These are phyloP conservation scores for Mastigias papua DNA, from an alignment of 30 jellyfish, hydroid and myxozoan genomes.

Conservation along the genomic window DNA sequence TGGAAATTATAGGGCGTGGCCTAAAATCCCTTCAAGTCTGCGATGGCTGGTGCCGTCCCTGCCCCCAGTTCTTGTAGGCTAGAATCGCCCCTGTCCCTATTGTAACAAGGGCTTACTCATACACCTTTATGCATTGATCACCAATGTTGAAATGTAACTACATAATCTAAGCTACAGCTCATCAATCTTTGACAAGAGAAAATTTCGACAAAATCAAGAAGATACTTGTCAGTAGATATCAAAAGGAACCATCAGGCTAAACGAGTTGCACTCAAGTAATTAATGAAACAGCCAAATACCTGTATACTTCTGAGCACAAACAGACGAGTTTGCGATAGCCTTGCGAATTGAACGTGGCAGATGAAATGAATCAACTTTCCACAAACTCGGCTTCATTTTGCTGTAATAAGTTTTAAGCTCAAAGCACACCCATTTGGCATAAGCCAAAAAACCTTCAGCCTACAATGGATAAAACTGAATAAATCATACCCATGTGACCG, in stretches of 20 bases:
- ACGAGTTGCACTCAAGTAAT: not conserved
- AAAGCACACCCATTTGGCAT: conserved; percentile 89
- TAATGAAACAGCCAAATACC: conserved; percentile 36
- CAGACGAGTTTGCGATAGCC: conserved; percentile 86
- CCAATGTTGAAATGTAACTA: too few relatives aligned
- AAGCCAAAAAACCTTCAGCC: conserved; percentile 85
- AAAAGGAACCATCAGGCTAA: not conserved
- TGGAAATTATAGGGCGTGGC: too few relatives aligned
- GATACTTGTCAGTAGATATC: not conserved
- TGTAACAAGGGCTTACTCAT: too few relatives aligned
- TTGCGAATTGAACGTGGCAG: conserved; percentile 72
- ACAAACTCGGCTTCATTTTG: not conserved
- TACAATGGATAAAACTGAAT: too few relatives aligned
- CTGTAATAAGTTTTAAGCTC: conserved; percentile 15
- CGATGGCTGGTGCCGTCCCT: too few relatives aligned
- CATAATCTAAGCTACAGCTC: too few relatives aligned
- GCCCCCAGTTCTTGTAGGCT: too few relatives aligned
- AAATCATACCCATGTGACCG: too few relatives aligned
- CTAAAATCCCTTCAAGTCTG: too few relatives aligned
- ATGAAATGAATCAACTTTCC: conserved; percentile 53
- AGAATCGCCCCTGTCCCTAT: too few relatives aligned
- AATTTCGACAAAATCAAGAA: not conserved
- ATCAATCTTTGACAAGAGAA: too few relatives aligned
- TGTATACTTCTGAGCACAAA: conserved; percentile 75
- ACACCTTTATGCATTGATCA: too few relatives aligned